Evolutionary conservation across 2,797 vertebrate genomes (phyloP), one percentile per base, ranked within the genome.

Genomic region (Pteronotus mesoamericanus): DNA sequence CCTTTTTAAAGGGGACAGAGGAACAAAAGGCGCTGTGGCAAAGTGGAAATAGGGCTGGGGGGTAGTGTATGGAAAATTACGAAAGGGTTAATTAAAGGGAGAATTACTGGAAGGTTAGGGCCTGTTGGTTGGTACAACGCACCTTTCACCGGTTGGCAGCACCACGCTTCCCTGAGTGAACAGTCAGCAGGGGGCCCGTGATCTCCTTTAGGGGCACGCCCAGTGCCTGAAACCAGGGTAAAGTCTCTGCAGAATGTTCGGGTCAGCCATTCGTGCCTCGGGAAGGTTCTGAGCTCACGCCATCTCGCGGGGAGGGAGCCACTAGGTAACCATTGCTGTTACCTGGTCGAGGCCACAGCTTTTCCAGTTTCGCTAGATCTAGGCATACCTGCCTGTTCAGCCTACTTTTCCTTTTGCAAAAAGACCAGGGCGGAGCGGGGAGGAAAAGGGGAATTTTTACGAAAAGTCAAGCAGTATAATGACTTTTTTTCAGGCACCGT

Each of bases 401-500:
- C 59, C n/a, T 86, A 37, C 77, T 96, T 91, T 97, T 10, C 0
- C 96, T 97, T 95, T 92, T 71, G 5, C 19, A 66, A 26, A 92
- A 55, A 80, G 9, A 92, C 32, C 11, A n/a, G n/a, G n/a, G n/a
- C n/a, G n/a, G n/a, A n/a, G n/a, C n/a, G n/a, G n/a, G n/a, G n/a
- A n/a, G n/a, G n/a, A 37, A 80, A 94, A 79, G 84, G 57, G 48
- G 12, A 6, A 89, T 96, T 96, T 86, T 96, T 92, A 94, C 90
- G 48, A 93, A 90, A 68, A 95, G 39, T 97, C 53, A 98, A 95
- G 48, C 89, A 2, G 44, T 5, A 0, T 94, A 89, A 82, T 96
- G 97, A 71, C 75, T 97, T 86, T 98, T 97, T 98, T 98, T 89
- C 98, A 99, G 99, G 99, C 99, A 97, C 99, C 99, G 86, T 99